phyloP scores from a whole-genome alignment of 1,140 invertebrate species.

The Cherax quadricarinatus region DNA sequence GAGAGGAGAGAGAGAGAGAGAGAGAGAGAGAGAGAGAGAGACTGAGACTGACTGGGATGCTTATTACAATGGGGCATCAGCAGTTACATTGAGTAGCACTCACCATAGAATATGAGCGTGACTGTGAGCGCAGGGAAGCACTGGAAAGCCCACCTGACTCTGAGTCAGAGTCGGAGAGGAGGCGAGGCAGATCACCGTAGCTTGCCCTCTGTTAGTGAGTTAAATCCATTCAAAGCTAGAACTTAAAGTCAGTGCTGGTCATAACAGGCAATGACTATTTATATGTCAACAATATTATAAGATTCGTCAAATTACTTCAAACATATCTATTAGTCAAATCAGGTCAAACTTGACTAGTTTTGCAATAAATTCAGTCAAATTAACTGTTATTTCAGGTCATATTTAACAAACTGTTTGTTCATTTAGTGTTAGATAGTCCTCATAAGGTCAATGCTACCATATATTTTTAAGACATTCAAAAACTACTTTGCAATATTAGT shows the following conservation, averaged over 20 bases:
- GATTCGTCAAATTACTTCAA: background rate
- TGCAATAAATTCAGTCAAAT: background rate
- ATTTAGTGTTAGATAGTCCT: background rate
- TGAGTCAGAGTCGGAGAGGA: slow-evolving; percentile 14
- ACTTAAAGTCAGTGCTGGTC: background rate
- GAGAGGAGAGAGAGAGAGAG: too few species aligned
- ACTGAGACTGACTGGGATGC: too few species aligned
- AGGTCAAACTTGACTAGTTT: background rate
- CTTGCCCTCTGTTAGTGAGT: slow-evolving; percentile 57
- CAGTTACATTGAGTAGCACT: background rate
- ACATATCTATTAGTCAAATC: background rate
- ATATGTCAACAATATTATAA: background rate
- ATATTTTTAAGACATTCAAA: background rate
- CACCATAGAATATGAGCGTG: slow-evolving; percentile 40
- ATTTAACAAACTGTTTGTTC: background rate
- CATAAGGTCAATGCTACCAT: background rate
- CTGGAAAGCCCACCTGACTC: background rate
- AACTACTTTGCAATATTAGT: background rate
- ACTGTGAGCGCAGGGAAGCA: slow-evolving; percentile 20
- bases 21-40: too few species aligned
- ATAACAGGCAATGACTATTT: background rate
- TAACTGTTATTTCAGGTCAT: background rate
- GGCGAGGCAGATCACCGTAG: slow-evolving; percentile 45
- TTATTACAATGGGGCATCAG: background rate
- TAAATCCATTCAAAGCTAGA: slow-evolving; percentile 1